phyloP scores from a whole-genome alignment of 1,140 invertebrate species.

The Drosophila eugracilis region DNA sequence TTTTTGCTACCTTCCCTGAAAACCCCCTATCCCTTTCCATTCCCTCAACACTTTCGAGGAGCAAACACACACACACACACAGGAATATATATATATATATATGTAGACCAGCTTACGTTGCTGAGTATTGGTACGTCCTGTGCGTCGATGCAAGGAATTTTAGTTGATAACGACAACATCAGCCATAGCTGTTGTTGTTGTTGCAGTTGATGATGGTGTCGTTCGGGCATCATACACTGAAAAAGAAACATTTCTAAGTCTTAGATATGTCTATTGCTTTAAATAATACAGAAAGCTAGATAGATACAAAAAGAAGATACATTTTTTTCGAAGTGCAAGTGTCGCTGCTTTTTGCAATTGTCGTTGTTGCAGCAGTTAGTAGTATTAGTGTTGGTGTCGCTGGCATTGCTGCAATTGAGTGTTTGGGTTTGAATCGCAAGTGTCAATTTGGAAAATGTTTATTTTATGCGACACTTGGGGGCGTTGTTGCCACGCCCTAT shows the following conservation, averaged over 20 bases:
- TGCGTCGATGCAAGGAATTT: constrained; percentile 78
- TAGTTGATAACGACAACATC: constrained; percentile 74
- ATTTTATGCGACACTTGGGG: constrained; percentile 72
- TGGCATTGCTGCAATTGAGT: constrained; percentile 65
- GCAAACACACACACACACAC: too few relatives aligned
- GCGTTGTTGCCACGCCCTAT: constrained; percentile 50
- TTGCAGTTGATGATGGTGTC: constrained; percentile 53
- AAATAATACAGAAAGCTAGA: too few relatives aligned
- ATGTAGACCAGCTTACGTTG: constrained; percentile 1
- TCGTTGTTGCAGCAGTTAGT: constrained; percentile 3
- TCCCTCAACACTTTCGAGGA: neutral
- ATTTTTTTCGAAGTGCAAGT: neutral
- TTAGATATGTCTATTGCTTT: neutral
- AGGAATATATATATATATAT: neutral
- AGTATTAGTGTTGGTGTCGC: constrained; percentile 39
- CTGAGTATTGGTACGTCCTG: constrained; percentile 21
- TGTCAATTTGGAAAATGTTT: constrained; percentile 82
- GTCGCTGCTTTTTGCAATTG: constrained; percentile 11
- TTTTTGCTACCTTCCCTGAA: neutral
- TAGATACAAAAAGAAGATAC: too few relatives aligned
- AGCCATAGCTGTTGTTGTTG: constrained; percentile 21
- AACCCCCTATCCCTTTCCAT: neutral
- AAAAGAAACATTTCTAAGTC: neutral
- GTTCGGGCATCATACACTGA: constrained; percentile 20
- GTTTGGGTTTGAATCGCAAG: constrained; percentile 80